Percentiles rank a stretch among this genome's conserved stretches.
Evolutionary conservation across 2,888 invertebrate genomes (phyloP).

Genomic region (Epistrophe eligans): DNA sequence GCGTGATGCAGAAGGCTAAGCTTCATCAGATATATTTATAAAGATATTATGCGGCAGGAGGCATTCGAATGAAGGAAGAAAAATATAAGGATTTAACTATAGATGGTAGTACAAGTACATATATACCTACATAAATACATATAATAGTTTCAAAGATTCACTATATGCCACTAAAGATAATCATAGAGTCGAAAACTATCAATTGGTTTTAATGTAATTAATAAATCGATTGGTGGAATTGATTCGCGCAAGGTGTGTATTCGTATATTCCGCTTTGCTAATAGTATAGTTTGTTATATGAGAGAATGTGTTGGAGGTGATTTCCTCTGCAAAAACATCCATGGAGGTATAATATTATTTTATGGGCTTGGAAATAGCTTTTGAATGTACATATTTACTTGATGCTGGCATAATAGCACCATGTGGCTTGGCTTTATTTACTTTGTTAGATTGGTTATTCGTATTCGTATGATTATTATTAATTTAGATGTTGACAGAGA

Average conservation of each 20-base stretch:
- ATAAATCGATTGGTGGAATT: background rate
- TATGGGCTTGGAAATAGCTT: background rate
- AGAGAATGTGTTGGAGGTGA: background rate
- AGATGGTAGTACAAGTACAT: background rate
- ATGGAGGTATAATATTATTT: background rate
- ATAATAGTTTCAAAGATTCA: background rate
- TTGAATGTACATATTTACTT: background rate
- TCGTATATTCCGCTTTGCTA: too few relatives aligned
- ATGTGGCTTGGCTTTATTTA: background rate
- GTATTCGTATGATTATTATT: background rate
- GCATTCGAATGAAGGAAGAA: slow-evolving; percentile 15
- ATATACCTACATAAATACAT: too few relatives aligned
- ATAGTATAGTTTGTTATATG: background rate
- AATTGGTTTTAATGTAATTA: background rate
- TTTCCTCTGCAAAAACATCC: background rate
- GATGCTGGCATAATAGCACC: background rate
- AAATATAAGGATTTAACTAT: slow-evolving; percentile 1
- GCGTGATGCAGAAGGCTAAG: background rate
- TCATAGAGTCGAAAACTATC: background rate
- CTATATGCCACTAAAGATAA: too few relatives aligned
- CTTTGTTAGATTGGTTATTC: background rate
- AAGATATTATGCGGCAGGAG: slow-evolving; percentile 47
- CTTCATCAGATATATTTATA: slow-evolving; percentile 7
- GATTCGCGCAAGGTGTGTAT: background rate
- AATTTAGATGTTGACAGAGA: background rate